Evolutionary conservation across 1,140 invertebrate genomes (phyloP), one percentile per base, ranked within the genome.

Genomic region (Tribolium madens): DNA sequence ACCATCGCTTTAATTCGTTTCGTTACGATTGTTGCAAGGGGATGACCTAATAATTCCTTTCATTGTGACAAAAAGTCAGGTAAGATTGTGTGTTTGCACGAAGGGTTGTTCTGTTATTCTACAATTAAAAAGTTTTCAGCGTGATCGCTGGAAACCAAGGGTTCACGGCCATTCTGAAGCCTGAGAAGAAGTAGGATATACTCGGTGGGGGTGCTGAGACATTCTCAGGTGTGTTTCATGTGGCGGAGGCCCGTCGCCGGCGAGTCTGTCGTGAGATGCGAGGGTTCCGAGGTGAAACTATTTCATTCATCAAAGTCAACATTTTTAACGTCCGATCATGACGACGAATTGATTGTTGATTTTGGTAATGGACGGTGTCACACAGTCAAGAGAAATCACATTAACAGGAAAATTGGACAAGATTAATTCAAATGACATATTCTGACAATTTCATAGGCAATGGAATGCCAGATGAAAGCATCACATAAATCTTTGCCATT

Each of bases 221-320:
- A 81, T 81, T 81, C 80, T 81, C 80, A 81, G 80, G 80, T 81
- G 80, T 81, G 21, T 78, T 60, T 36, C n/a, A 70, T 70, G 73
- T 57, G 26, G 73, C 33, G 26, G 18, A 47, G 48, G 48, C 36
- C 14, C 47, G 50, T 47, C 50, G 73, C 73, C 73, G 73, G n/a
- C 12, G 31, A 57, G 73, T 74, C 73, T 74, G 50, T 52, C 69
- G 73, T 74, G 73, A 21, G 21, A 46, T 31, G 12, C 68, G 42
- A 64, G 52, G 69, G 69, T 64, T 64, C 10, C 5, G 21, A 64
- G 26, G 57, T 33, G 26, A 42, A 57, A 33, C 57, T 33, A 33
- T 64, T 64, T 64, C 57, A 64, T 64, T 64, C 57, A 64, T 64
- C 57, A 64, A 64, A 64, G 57, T 64, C 57, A 64, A 3, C 26